phyloP scores from a whole-genome alignment of 1,140 invertebrate species.

The Sitophilus oryzae region DNA sequence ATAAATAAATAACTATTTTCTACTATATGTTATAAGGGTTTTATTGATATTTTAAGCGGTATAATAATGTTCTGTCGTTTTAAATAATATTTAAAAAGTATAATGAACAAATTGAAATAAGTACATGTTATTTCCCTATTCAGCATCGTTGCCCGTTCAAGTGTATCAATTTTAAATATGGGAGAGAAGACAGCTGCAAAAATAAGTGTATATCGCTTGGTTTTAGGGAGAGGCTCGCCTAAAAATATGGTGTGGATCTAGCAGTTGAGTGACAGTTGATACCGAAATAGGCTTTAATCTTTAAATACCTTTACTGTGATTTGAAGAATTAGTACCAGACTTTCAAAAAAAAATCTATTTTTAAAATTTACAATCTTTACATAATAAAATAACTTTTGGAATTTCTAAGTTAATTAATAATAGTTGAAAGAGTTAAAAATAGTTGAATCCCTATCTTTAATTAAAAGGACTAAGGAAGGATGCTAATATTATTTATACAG shows the following conservation, averaged over 20 bases:
- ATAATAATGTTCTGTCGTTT: neutral
- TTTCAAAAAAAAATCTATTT: too few species aligned
- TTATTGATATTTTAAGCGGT: neutral
- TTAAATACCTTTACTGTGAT: too few species aligned
- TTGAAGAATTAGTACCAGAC: too few species aligned
- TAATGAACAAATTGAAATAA: too few species aligned
- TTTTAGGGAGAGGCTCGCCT: slow-evolving; percentile 5
- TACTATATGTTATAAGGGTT: neutral
- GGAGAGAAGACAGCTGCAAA: slow-evolving; percentile 14
- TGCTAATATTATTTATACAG: too few species aligned
- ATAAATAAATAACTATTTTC: neutral
- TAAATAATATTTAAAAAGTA: too few species aligned
- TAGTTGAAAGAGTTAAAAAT: too few species aligned
- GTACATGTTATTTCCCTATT: neutral
- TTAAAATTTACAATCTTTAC: too few species aligned
- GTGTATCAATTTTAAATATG: slow-evolving; percentile 16
- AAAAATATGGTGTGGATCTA: slow-evolving; percentile 9
- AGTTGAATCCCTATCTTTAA: too few species aligned
- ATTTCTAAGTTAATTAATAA: too few species aligned
- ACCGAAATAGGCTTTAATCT: neutral
- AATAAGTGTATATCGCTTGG: neutral
- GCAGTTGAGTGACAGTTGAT: neutral
- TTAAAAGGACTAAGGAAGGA: too few species aligned
- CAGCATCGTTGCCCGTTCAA: neutral
- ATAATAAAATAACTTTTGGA: too few species aligned